Percentiles rank a stretch among this genome's conserved stretches.
These are phyloP conservation scores for Furcula furcula DNA, from an alignment of 2,888 invertebrate genomes.

Conservation along the genomic window DNA sequence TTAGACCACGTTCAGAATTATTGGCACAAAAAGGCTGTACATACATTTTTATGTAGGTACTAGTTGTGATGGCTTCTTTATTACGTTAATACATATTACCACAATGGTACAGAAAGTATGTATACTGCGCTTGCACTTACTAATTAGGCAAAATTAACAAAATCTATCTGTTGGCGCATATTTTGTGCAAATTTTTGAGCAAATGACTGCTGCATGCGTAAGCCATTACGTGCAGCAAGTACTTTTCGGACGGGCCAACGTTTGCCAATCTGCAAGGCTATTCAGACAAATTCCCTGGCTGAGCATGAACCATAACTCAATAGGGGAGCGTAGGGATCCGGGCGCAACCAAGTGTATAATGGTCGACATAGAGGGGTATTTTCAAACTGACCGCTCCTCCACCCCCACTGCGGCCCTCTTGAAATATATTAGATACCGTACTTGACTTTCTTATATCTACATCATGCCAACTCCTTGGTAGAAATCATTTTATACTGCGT, in stretches of 20 bases:
- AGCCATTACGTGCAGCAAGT: too few relatives aligned
- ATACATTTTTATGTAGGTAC: too few relatives aligned
- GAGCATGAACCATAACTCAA: slow-evolving; percentile 71
- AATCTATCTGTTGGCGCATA: too few relatives aligned
- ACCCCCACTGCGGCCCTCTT: slow-evolving; percentile 29
- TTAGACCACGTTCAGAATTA: too few relatives aligned
- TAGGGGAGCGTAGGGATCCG: slow-evolving; percentile 61
- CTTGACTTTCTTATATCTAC: slow-evolving; percentile 47
- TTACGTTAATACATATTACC: too few relatives aligned
- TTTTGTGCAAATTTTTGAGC: too few relatives aligned
- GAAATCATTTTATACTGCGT: slow-evolving; percentile 2
- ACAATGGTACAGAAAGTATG: too few relatives aligned
- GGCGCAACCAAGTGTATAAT: slow-evolving; percentile 70
- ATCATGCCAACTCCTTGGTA: slow-evolving; percentile 6
- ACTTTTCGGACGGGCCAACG: slow-evolving; percentile 25
- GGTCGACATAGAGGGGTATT: slow-evolving; percentile 68
- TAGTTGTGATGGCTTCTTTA: too few relatives aligned
- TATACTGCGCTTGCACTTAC: too few relatives aligned
- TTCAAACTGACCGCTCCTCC: slow-evolving; percentile 67
- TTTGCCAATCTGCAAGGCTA: slow-evolving; percentile 30
- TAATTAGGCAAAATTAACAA: too few relatives aligned
- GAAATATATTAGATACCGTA: slow-evolving; percentile 57
- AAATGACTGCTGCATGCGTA: too few relatives aligned
- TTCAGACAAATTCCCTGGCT: slow-evolving; percentile 37
- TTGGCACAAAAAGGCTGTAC: too few relatives aligned